phyloP scores from a whole-genome alignment of 2,113 vertebrate species.

The human region GRCh38 chr16:25394001-25394500 shows the following conservation, averaged over 20 bases:
- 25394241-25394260: not conserved
- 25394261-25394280: not conserved
- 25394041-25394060: not conserved
- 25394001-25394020: not conserved
- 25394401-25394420: not conserved
- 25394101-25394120: not conserved
- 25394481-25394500: not conserved
- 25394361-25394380: not conserved
- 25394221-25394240: not conserved
- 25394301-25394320: not conserved
- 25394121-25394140: not conserved
- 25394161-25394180: not conserved
- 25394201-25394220: not conserved
- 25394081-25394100: not conserved
- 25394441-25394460: not conserved
- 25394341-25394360: not conserved
- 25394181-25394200: not conserved
- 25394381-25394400: conserved; percentile 37
- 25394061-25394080: not conserved
- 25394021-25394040: not conserved
- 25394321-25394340: not conserved
- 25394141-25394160: not conserved
- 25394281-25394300: not conserved
- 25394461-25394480: not conserved
- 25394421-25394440: not conserved